Evolutionary conservation across 2,888 invertebrate genomes (phyloP).

Genomic region (Drosophila robusta): DNA sequence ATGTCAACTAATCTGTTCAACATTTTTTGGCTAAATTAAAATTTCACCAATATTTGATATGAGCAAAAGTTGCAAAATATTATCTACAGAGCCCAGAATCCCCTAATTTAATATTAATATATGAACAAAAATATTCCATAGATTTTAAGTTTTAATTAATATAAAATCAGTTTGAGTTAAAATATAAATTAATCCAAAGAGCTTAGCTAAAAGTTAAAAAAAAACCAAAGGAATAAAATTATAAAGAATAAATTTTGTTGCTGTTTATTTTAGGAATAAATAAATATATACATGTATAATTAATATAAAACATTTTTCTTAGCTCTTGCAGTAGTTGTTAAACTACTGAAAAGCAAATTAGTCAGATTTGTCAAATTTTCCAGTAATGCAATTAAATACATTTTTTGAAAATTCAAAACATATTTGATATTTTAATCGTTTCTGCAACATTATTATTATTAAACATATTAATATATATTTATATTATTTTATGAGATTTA

Average conservation of each 20-base stretch:
- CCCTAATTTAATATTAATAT: not conserved
- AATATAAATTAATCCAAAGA: not conserved
- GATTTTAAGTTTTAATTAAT: no score
- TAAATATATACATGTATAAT: not conserved
- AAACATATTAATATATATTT: no score
- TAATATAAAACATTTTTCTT: no score
- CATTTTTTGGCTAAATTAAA: slow-evolving; percentile 25
- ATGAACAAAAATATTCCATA: not conserved
- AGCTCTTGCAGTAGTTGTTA: no score
- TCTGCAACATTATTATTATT: no score
- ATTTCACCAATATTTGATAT: slow-evolving; percentile 1
- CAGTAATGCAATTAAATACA: no score
- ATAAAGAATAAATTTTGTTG: no score
- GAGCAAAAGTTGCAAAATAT: not conserved
- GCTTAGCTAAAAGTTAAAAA: not conserved
- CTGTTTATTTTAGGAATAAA: not conserved
- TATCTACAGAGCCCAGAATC: not conserved
- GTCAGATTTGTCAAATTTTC: no score
- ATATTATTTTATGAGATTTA: not conserved
- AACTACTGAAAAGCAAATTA: no score
- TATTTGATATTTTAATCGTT: no score
- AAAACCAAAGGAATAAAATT: no score
- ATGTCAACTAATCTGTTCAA: slow-evolving; percentile 21
- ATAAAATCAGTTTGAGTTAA: not conserved
- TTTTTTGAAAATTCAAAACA: no score